These are phyloP conservation scores for Ptiloglossa arizonensis DNA, from an alignment of 1,140 invertebrate species.

Conservation along the genomic window DNA sequence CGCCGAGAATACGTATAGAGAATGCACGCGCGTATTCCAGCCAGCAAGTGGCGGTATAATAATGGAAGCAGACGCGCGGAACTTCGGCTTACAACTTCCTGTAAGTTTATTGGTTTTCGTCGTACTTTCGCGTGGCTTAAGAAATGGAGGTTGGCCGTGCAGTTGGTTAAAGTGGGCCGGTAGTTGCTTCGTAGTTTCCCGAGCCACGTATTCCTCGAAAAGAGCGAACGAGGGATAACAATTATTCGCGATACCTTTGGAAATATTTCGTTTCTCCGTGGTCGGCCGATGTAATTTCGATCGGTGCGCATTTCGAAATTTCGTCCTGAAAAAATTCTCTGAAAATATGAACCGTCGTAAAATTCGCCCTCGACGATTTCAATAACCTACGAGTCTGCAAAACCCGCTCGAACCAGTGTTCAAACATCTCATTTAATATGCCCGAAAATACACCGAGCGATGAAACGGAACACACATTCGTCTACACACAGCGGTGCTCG, in stretches of 20 bases:
- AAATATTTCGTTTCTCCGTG: background rate
- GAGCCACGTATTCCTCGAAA: background rate
- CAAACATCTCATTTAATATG: constrained; percentile 26
- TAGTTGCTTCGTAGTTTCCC: background rate
- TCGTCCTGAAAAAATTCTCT: background rate
- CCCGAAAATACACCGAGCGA: constrained; percentile 10
- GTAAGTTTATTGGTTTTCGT: constrained; percentile 46
- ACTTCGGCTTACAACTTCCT: constrained; percentile 48
- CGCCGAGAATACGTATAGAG: background rate
- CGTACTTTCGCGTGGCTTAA: constrained; percentile 27
- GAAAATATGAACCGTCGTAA: background rate
- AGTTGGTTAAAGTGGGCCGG: background rate
- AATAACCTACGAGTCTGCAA: background rate
- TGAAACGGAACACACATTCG: background rate
- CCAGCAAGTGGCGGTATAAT: constrained; percentile 11
- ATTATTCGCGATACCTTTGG: background rate
- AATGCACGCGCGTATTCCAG: constrained; percentile 5
- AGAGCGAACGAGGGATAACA: background rate
- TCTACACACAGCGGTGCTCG: background rate
- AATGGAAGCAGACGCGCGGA: constrained; percentile 46
- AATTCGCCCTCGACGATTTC: background rate
- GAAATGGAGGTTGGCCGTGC: constrained; percentile 17
- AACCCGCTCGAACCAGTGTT: constrained; percentile 2
- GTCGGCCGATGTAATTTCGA: background rate
- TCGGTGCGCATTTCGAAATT: background rate